phyloP scores from a whole-genome alignment of 2,888 invertebrate species.

The Prosopocoilus inquinatus region DNA sequence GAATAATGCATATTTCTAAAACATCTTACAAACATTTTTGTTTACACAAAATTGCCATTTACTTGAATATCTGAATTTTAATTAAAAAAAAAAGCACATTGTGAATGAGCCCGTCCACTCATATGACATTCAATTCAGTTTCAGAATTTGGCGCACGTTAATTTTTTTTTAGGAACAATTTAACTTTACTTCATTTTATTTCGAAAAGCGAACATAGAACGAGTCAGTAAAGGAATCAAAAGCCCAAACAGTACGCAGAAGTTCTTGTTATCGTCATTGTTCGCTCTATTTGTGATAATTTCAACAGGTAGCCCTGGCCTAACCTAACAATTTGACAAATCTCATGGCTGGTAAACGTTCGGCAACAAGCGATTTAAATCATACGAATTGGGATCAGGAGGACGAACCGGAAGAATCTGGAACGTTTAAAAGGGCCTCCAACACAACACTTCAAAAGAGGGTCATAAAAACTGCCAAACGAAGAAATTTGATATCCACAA shows the following conservation, averaged over 20 bases:
- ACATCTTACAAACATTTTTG: too few species aligned
- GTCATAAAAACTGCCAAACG: slow-evolving; percentile 78
- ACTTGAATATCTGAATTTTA: too few species aligned
- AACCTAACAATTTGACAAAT: slow-evolving; percentile 9
- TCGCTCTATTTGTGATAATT: neutral
- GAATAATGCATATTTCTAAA: too few species aligned
- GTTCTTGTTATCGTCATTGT: too few species aligned
- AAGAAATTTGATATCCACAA: slow-evolving; percentile 49
- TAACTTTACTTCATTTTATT: neutral
- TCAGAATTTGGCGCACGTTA: slow-evolving; percentile 1
- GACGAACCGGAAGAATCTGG: slow-evolving; percentile 76
- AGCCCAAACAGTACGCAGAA: too few species aligned
- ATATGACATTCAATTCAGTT: neutral
- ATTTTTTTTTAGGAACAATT: neutral
- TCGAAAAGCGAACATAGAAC: neutral
- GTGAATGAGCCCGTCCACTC: too few species aligned
- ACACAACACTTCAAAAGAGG: slow-evolving; percentile 71
- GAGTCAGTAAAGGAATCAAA: neutral
- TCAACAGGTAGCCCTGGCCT: slow-evolving; percentile 16
- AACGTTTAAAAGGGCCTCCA: slow-evolving; percentile 64
- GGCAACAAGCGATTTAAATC: slow-evolving; percentile 74
- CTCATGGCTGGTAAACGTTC: slow-evolving; percentile 71
- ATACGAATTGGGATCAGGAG: slow-evolving; percentile 83
- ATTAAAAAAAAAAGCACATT: too few species aligned
- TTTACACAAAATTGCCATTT: too few species aligned